Conservation (phyloP, 1,140 invertebrate genomes). For the Tetramorium alpestre region DNA sequence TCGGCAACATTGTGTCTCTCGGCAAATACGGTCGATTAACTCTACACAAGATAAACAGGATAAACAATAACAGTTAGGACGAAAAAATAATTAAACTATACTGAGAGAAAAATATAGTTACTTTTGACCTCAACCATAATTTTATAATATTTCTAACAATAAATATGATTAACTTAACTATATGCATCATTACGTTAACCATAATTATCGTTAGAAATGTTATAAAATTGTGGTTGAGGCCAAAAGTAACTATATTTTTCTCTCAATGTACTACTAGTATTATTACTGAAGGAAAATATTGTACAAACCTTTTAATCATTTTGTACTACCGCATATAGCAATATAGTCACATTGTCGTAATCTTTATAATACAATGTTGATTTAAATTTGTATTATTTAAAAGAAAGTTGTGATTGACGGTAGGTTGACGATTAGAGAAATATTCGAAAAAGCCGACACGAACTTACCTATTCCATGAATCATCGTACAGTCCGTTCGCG, state of each 20-base stretch:
- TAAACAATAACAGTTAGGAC: background rate
- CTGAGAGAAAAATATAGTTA: no score
- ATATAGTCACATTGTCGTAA: background rate
- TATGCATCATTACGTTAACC: no score
- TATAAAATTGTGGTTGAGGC: no score
- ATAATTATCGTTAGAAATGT: no score
- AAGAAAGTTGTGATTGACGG: background rate
- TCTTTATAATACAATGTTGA: background rate
- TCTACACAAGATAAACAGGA: background rate
- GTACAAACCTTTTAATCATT: background rate
- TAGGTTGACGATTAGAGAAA: background rate
- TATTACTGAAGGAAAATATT: background rate
- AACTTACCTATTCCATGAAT: constrained; percentile 55
- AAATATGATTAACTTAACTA: no score
- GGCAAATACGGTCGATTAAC: background rate
- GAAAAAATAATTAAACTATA: background rate
- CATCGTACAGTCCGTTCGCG: constrained; percentile 57
- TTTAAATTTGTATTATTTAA: background rate
- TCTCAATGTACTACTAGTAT: background rate
- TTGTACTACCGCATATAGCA: background rate
- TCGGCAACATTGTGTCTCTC: background rate
- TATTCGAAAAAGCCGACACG: constrained; percentile 20
- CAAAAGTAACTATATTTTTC: no score
- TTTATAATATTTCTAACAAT: no score
- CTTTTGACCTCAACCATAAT: no score